phyloP scores from a whole-genome alignment of 2,888 invertebrate species.

The Drosophila lacicola region DNA sequence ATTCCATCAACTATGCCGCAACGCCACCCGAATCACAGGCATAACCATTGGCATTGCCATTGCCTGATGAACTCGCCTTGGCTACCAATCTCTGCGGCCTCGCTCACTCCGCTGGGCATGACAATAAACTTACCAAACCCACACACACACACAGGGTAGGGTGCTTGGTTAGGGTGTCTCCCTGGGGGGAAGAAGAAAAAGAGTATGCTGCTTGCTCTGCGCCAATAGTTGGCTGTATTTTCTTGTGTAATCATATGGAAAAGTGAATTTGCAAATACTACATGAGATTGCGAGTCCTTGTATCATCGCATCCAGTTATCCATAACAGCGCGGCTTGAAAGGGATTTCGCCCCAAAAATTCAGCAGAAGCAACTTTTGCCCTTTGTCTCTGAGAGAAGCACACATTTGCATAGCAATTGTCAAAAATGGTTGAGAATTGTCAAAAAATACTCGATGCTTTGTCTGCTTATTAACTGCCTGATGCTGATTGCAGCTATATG shows the following conservation, averaged over 20 bases:
- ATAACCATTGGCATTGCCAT: constrained; percentile 14
- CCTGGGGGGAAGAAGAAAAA: background rate
- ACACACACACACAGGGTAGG: background rate
- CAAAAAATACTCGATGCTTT: constrained; percentile 41
- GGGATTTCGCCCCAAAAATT: constrained; percentile 40
- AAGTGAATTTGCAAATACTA: constrained; percentile 81
- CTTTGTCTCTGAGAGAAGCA: constrained; percentile 27
- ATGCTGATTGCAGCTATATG: constrained; percentile 33
- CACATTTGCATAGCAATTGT: constrained; percentile 66
- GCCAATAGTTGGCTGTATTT: constrained; percentile 76
- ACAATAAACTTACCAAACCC: constrained; percentile 59
- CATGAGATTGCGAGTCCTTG: constrained; percentile 63
- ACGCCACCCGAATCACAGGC: constrained; percentile 1
- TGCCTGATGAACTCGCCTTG: constrained; percentile 66
- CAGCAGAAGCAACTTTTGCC: constrained; percentile 35
- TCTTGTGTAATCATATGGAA: constrained; percentile 79
- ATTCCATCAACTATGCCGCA: background rate
- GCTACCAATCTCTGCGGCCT: constrained; percentile 32
- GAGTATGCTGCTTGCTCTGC: constrained; percentile 33
- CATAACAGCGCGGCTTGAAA: constrained; percentile 53
- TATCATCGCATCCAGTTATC: constrained; percentile 56
- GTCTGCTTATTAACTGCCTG: constrained; percentile 17
- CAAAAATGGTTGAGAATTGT: constrained; percentile 35
- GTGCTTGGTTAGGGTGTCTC: too few species aligned
- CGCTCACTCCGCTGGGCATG: constrained; percentile 26